These are phyloP conservation scores for Tetragonula clypearis DNA, from an alignment of 1,140 invertebrate genomes.

Conservation along the genomic window DNA sequence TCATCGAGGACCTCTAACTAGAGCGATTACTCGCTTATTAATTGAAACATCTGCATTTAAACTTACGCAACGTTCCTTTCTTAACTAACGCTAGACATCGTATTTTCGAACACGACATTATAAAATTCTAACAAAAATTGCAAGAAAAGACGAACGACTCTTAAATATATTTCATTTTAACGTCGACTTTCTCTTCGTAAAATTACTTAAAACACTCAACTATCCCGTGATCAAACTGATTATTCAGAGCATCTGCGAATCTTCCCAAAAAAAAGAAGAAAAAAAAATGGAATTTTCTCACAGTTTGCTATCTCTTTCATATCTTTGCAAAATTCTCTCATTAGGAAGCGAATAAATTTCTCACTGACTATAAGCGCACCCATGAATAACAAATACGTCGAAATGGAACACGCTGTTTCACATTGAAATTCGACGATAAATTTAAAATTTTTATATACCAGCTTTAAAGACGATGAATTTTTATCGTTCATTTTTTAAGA, in stretches of 20 bases:
- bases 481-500: not conserved
- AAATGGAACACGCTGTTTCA: not conserved
- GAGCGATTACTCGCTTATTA: not conserved
- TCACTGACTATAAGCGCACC: not conserved
- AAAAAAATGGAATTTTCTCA: not conserved
- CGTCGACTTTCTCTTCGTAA: not conserved
- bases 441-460: not conserved
- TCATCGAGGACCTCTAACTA: not conserved
- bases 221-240: not conserved
- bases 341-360: not conserved
- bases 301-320: not conserved
- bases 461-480: not conserved
- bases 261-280: not conserved
- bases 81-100: too few relatives aligned
- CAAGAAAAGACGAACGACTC: not conserved
- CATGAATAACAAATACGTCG: not conserved
- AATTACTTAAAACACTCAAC: not conserved
- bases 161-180: not conserved
- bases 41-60: not conserved
- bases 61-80: not conserved
- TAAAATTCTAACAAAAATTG: not conserved
- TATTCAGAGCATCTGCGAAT: not conserved
- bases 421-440: not conserved
- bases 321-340: not conserved
- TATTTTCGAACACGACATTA: too few relatives aligned